Conservation (phyloP, 2,888 invertebrate genomes). For the Rotaria magnacalcarata region DNA sequence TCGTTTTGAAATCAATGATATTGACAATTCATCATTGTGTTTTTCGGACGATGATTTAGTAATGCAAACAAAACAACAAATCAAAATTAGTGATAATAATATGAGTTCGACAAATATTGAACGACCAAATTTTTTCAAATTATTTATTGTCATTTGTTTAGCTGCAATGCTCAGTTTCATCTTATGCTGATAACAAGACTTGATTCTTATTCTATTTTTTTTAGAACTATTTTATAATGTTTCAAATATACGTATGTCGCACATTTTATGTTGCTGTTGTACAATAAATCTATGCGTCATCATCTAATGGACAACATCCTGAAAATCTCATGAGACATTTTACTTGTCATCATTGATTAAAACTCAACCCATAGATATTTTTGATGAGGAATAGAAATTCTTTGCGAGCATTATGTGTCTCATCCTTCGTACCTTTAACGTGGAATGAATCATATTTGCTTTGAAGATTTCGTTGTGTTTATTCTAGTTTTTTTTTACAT, state of each 20-base stretch:
- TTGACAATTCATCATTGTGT: not conserved
- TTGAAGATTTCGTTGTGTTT: too few relatives aligned
- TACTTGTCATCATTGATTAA: too few relatives aligned
- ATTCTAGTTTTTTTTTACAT: too few relatives aligned
- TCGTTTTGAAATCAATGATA: conserved; percentile 53
- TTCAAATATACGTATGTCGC: not conserved
- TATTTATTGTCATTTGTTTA: conserved; percentile 1
- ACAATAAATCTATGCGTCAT: too few relatives aligned
- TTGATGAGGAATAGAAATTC: too few relatives aligned
- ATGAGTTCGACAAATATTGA: not conserved
- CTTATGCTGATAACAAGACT: not conserved
- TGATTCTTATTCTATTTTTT: not conserved
- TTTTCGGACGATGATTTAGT: not conserved
- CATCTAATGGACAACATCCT: too few relatives aligned
- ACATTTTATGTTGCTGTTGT: too few relatives aligned
- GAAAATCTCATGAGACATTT: too few relatives aligned
- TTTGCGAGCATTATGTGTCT: too few relatives aligned
- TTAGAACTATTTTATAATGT: not conserved
- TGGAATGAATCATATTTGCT: too few relatives aligned
- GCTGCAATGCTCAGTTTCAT: conserved; percentile 18
- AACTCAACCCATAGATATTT: too few relatives aligned
- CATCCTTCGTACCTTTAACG: too few relatives aligned
- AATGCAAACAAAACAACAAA: not conserved
- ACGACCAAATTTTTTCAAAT: not conserved
- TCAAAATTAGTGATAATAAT: not conserved